Conservation (phyloP, 2,888 invertebrate genomes). For the Fragum whitleyi region DNA sequence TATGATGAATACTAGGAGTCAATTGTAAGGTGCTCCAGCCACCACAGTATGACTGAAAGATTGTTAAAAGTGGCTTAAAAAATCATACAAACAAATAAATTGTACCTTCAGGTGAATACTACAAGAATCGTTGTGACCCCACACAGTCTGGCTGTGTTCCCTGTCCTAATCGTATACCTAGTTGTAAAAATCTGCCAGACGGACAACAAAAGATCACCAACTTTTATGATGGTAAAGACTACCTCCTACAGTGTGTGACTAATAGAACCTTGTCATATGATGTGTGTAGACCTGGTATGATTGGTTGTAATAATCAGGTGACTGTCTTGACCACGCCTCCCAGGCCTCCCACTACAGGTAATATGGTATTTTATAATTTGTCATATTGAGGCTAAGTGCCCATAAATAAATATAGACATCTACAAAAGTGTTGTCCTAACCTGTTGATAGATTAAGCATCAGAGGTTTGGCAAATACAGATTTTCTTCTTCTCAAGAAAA, state of each 20-base stretch:
- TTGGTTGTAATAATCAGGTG: constrained; percentile 1
- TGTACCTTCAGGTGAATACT: constrained; percentile 69
- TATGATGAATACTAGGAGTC: no score
- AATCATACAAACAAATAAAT: no score
- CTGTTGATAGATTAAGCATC: no score
- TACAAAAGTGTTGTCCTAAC: no score
- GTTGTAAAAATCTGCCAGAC: constrained; percentile 60
- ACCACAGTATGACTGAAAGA: no score
- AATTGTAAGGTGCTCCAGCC: no score
- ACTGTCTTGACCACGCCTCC: constrained; percentile 5
- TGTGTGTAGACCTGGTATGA: constrained; percentile 41
- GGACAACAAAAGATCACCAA: constrained; percentile 57
- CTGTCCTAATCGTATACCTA: constrained; percentile 64
- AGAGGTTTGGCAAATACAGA: no score
- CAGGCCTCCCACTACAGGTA: constrained; percentile 8
- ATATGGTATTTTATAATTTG: background rate
- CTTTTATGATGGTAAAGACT: constrained; percentile 42
- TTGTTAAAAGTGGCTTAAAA: no score
- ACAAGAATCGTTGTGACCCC: constrained; percentile 64
- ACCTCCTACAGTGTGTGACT: constrained; percentile 40
- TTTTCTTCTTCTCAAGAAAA: no score
- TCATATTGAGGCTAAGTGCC: no score
- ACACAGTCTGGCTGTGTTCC: constrained; percentile 51
- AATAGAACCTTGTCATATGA: constrained; percentile 53
- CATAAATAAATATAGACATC: no score